These are phyloP conservation scores for Acropternis orthonyx DNA, from an alignment of 2,797 vertebrate species.

Conservation along the genomic window DNA sequence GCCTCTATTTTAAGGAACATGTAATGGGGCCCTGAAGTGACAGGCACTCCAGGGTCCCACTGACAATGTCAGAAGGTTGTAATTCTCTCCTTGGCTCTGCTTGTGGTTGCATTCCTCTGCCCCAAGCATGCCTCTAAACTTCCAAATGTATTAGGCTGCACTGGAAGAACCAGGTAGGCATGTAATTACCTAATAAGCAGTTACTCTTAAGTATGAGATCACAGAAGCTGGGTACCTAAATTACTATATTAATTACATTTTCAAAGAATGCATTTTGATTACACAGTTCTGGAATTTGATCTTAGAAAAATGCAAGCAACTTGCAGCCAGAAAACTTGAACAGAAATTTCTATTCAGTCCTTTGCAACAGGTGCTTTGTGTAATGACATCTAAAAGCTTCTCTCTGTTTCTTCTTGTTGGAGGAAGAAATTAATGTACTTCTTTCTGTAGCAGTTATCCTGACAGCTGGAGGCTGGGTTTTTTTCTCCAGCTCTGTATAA, in stretches of 20 bases:
- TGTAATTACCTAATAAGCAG: conserved; percentile 28
- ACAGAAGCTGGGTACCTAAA: background rate
- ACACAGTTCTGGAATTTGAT: background rate
- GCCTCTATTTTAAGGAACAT: background rate
- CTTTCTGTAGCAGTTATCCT: background rate
- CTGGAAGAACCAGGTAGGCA: conserved; percentile 27
- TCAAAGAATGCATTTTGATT: background rate
- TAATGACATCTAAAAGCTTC: background rate
- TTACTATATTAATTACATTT: background rate
- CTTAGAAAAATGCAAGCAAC: background rate
- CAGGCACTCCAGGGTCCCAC: background rate
- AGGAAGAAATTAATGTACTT: background rate
- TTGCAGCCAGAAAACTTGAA: background rate
- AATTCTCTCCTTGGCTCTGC: background rate
- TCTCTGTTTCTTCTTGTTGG: background rate
- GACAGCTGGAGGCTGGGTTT: background rate
- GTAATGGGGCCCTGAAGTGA: background rate
- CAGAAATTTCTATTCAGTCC: background rate
- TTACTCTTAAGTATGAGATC: background rate
- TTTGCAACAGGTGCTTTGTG: background rate
- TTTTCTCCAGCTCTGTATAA: background rate
- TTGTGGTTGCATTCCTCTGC: conserved; percentile 7
- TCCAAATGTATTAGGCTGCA: background rate
- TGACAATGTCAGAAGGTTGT: background rate
- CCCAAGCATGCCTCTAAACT: background rate